A percentile compares a stretch with the other conserved stretches of the same genome.
These are phyloP conservation scores for Paradoxurus hermaphroditus DNA, from an alignment of 2,113 vertebrate species.

Conservation along the genomic window DNA sequence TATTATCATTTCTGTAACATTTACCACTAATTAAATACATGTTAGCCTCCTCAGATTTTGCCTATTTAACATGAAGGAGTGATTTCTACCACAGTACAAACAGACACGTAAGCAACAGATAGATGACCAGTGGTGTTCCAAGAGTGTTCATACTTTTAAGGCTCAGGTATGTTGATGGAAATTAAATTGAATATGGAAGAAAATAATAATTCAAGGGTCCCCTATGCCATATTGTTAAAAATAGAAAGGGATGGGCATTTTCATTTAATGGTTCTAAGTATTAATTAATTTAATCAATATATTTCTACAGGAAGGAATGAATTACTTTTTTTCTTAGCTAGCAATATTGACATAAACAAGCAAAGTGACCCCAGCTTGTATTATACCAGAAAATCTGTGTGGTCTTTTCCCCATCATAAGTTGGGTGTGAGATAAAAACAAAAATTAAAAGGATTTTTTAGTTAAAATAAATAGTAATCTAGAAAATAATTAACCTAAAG, in stretches of 20 bases:
- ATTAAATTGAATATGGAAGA: neutral
- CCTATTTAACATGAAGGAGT: neutral
- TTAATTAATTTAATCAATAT: neutral
- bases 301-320: neutral
- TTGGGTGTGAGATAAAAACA: neutral
- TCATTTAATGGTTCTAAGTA: neutral
- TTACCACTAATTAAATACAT: neutral
- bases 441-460: neutral
- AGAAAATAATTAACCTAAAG: conserved; percentile 28
- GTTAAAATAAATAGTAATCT: neutral
- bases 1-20: neutral
- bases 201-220: neutral
- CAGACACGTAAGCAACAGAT: neutral
- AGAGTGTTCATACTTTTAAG: neutral
- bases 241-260: neutral
- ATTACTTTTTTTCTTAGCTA: neutral
- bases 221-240: neutral
- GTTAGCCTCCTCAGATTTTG: neutral
- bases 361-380: neutral
- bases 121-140: neutral
- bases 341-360: neutral
- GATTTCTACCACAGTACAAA: neutral
- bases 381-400: neutral
- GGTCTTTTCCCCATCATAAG: neutral
- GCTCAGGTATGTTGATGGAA: neutral